These are phyloP conservation scores for Sphaeramia orbicularis DNA, from an alignment of 2,797 vertebrate genomes.

Conservation along the genomic window DNA sequence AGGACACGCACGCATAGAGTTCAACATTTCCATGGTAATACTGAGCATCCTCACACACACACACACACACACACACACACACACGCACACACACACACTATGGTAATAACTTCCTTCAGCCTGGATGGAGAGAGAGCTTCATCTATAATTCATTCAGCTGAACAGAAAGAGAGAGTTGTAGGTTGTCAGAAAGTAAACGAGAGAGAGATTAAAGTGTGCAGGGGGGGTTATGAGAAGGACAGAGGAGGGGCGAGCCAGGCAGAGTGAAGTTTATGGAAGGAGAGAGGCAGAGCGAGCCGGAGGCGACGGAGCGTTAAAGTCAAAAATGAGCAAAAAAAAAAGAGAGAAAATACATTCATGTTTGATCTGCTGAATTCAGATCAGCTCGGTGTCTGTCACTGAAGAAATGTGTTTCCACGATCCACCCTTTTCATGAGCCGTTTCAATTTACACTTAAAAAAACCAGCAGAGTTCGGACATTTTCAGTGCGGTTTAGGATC, in stretches of 20 bases:
- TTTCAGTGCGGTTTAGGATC: no score
- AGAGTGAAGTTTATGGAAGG: background rate
- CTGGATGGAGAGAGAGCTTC: slow-evolving; percentile 28
- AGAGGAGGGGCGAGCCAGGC: background rate
- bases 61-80: slow-evolving; percentile 5
- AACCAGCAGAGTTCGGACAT: no score
- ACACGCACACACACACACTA: no score
- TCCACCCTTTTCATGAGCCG: no score
- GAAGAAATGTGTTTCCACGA: no score
- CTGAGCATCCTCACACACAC: slow-evolving; percentile 45
- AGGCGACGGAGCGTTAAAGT: slow-evolving; percentile 46
- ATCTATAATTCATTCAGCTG: slow-evolving; percentile 68
- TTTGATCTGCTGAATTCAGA: slow-evolving; percentile 52
- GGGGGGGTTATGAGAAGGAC: slow-evolving; percentile 3
- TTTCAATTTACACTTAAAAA: no score
- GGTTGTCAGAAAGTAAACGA: slow-evolving; percentile 23
- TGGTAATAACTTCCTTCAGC: slow-evolving; percentile 61
- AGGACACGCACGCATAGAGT: slow-evolving; percentile 31
- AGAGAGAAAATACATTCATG: slow-evolving; percentile 51
- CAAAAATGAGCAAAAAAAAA: slow-evolving; percentile 42
- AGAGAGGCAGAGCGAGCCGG: slow-evolving; percentile 7
- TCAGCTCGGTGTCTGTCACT: background rate
- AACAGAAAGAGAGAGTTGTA: slow-evolving; percentile 17
- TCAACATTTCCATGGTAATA: slow-evolving; percentile 57
- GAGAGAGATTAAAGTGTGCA: no score